A percentile compares a stretch with the other conserved stretches of the same genome.
These are phyloP conservation scores for Microplitis demolitor DNA, from an alignment of 1,140 invertebrate species.

Conservation along the genomic window DNA sequence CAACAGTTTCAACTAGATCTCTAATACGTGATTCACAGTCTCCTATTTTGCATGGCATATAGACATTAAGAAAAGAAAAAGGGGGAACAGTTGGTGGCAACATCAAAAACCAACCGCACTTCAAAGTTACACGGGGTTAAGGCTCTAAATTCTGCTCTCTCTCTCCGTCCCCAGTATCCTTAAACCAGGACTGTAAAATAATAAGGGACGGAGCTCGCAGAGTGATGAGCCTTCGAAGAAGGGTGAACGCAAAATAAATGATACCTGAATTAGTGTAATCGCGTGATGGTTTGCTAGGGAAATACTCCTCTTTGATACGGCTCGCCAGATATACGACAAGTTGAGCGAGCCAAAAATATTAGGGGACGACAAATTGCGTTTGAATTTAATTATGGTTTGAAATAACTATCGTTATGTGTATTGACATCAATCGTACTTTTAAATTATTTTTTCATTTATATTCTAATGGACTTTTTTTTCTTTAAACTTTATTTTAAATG, in stretches of 20 bases:
- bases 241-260: constrained; percentile 61
- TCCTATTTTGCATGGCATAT: constrained; percentile 50
- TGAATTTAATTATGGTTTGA: constrained; percentile 58
- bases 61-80: constrained; percentile 17
- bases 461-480: constrained; percentile 19
- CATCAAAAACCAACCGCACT: constrained; percentile 56
- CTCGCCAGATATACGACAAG: constrained; percentile 1
- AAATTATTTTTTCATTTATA: not conserved
- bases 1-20: not conserved
- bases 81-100: constrained; percentile 59
- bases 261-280: constrained; percentile 62
- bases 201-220: constrained; percentile 33
- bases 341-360: constrained; percentile 27
- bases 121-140: constrained; percentile 49
- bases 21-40: constrained; percentile 54
- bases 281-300: constrained; percentile 57
- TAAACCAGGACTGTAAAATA: not conserved
- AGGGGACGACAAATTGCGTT: constrained; percentile 58
- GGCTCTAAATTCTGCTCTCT: not conserved
- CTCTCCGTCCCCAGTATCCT: not conserved
- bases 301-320: constrained; percentile 35
- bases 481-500: not conserved
- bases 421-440: not conserved
- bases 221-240: constrained; percentile 24
- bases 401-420: constrained; percentile 36